A percentile compares a stretch with the other conserved stretches of the same genome.
Evolutionary conservation across 1,140 invertebrate genomes (phyloP).

Genomic region (Brachionus paranguensis): DNA sequence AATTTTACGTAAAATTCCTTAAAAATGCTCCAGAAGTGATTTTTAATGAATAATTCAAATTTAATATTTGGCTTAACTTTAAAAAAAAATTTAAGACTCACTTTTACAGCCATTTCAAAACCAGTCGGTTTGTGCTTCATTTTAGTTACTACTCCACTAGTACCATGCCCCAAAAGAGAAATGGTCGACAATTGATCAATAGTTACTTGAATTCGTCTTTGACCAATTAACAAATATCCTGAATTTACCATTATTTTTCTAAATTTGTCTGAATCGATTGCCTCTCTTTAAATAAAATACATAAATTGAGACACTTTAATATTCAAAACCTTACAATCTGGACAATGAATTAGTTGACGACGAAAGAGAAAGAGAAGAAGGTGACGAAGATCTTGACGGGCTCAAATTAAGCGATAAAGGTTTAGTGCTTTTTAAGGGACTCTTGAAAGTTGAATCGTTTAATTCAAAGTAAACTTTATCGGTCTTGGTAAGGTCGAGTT

Average conservation of each 20-base stretch:
- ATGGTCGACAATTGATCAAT: constrained; percentile 78
- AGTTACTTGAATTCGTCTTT: neutral
- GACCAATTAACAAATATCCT: neutral
- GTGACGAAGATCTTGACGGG: neutral
- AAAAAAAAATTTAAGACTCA: constrained; percentile 51
- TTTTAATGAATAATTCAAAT: no score
- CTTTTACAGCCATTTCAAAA: constrained; percentile 86
- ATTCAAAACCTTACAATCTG: neutral
- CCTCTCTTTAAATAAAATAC: neutral
- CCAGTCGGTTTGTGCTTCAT: constrained; percentile 81
- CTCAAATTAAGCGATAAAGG: neutral
- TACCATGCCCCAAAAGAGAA: constrained; percentile 86
- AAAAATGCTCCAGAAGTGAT: no score
- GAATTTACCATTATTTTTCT: neutral
- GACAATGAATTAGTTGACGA: neutral
- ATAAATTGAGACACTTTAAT: neutral
- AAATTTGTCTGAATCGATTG: neutral
- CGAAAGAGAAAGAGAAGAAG: neutral
- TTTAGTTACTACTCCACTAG: constrained; percentile 92
- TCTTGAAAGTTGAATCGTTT: neutral
- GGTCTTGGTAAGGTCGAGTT: neutral
- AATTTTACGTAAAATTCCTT: no score
- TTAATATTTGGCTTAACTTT: no score
- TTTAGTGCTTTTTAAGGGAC: neutral
- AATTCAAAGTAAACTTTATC: neutral